Evolutionary conservation across 2,888 invertebrate species (phyloP).

Genomic region (Mesorhabditis spiculigera): DNA sequence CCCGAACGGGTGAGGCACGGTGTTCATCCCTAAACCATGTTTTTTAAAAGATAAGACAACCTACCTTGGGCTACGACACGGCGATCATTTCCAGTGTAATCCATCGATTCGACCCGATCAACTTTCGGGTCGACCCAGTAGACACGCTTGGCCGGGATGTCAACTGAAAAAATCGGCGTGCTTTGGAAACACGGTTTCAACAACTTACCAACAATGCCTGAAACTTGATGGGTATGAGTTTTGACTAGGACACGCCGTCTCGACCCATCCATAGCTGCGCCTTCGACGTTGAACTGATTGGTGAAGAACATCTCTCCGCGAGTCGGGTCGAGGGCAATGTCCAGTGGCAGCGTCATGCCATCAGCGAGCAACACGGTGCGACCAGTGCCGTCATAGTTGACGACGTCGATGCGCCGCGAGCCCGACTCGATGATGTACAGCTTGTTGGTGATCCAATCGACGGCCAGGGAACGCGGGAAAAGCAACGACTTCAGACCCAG

Average conservation of each 20-base stretch:
- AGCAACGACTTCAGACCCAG: conserved; percentile 53
- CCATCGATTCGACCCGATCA: conserved; percentile 91
- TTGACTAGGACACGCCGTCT: conserved; percentile 78
- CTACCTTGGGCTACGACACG: conserved; percentile 46
- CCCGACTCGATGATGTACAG: conserved; percentile 70
- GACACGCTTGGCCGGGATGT: conserved; percentile 81
- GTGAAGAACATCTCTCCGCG: conserved; percentile 69
- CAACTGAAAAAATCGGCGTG: conserved; percentile 71
- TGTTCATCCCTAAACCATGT: conserved; percentile 35
- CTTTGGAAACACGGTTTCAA: neutral
- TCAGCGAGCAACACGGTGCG: conserved; percentile 87
- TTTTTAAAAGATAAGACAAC: conserved; percentile 8
- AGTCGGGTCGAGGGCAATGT: conserved; percentile 87
- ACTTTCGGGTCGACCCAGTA: conserved; percentile 94
- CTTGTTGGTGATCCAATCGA: conserved; percentile 95
- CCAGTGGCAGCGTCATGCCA: conserved; percentile 83
- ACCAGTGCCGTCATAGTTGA: conserved; percentile 78
- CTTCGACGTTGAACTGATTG: conserved; percentile 69
- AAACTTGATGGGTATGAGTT: conserved; percentile 88
- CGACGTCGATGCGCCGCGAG: conserved; percentile 89
- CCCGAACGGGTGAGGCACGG: conserved; percentile 93
- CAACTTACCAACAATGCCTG: conserved; percentile 72
- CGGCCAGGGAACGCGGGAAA: conserved; percentile 68
- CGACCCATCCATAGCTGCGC: conserved; percentile 92
- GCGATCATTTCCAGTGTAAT: conserved; percentile 75